phyloP scores from a whole-genome alignment of 2,113 vertebrate species.

The Madoqua kirkii region DNA sequence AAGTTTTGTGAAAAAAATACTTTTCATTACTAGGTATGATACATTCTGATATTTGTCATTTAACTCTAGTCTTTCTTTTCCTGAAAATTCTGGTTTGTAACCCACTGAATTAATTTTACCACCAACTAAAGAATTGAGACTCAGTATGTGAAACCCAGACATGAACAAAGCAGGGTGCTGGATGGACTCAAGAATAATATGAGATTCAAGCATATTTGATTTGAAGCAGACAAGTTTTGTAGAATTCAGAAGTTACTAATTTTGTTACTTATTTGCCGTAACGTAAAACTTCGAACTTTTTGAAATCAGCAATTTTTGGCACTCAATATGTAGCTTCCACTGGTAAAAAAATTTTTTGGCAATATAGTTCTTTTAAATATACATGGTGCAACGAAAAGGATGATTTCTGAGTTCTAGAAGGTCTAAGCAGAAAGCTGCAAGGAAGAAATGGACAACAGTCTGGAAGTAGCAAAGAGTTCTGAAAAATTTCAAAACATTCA shows the following conservation, averaged over 20 bases:
- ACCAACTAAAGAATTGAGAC: not conserved
- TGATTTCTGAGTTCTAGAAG: not conserved
- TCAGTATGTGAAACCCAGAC: not conserved
- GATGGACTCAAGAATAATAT: not conserved
- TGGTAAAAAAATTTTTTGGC: not conserved
- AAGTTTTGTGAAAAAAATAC: not conserved
- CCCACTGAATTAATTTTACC: not conserved
- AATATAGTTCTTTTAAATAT: not conserved
- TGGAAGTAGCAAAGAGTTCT: not conserved
- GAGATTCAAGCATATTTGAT: not conserved
- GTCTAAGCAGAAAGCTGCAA: not conserved
- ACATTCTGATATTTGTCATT: not conserved
- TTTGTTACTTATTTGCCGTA: not conserved
- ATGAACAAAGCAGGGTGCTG: not conserved
- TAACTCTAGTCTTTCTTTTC: not conserved
- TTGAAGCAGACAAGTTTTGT: not conserved
- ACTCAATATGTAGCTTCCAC: not conserved
- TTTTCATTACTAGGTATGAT: not conserved
- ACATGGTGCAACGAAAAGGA: not conserved
- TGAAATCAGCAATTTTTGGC: not conserved
- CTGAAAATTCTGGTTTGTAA: not conserved
- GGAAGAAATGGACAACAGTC: not conserved
- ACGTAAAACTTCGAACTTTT: not conserved
- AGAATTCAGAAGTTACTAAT: not conserved
- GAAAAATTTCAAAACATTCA: not conserved